Percentiles rank a stretch among this genome's conserved stretches.
Evolutionary conservation across 2,888 invertebrate genomes (phyloP).

Genomic region (Sesamia inferens): DNA sequence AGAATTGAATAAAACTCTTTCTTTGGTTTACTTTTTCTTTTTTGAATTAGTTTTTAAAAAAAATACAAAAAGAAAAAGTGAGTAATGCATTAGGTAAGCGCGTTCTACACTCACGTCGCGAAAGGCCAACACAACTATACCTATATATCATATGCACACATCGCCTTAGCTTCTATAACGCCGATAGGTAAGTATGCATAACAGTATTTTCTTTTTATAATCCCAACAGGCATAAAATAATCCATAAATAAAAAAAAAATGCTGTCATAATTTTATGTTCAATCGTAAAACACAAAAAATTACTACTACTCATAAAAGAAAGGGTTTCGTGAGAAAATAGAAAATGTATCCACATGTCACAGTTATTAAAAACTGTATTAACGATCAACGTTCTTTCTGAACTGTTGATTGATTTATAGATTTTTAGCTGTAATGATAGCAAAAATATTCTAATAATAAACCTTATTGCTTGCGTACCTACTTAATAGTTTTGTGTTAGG

Average conservation of each 20-base stretch:
- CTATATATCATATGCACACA: background rate
- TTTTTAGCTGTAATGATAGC: background rate
- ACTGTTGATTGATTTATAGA: background rate
- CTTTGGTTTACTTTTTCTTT: too few relatives aligned
- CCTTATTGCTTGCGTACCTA: background rate
- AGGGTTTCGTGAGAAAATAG: conserved; percentile 10
- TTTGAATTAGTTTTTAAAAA: too few relatives aligned
- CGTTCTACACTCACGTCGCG: too few relatives aligned
- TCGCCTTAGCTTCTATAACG: background rate
- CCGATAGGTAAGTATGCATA: background rate
- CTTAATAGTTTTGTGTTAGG: too few relatives aligned
- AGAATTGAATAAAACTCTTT: too few relatives aligned
- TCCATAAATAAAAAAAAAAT: background rate
- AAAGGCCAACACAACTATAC: too few relatives aligned
- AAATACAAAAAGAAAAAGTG: background rate
- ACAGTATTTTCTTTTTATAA: background rate
- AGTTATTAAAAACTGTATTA: conserved; percentile 14
- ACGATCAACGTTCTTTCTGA: conserved; percentile 8
- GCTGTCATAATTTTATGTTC: conserved; percentile 20
- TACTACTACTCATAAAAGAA: conserved; percentile 30
- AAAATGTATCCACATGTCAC: conserved; percentile 4
- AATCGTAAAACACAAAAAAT: conserved; percentile 31
- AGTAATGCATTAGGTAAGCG: background rate
- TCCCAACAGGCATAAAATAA: background rate
- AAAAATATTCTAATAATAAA: background rate